Evolutionary conservation across 2,888 invertebrate genomes (phyloP).

Genomic region (Nemurella pictetii): DNA sequence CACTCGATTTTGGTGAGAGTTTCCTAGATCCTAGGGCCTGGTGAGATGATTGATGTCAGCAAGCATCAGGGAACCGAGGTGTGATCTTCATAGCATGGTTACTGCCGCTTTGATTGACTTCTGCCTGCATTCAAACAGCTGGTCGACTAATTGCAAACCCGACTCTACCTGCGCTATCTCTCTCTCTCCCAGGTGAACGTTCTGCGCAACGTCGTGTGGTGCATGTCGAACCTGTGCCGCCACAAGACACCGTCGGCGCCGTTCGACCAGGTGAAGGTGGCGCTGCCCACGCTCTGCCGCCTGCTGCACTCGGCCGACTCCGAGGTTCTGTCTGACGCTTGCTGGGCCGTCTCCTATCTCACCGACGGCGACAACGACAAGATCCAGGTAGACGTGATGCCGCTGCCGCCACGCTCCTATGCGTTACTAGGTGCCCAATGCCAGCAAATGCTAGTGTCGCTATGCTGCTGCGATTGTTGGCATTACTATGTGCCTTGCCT

Average conservation of each 20-base stretch:
- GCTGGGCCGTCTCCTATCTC: conserved; percentile 93
- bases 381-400: conserved; percentile 67
- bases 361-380: conserved; percentile 91
- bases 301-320: conserved; percentile 70
- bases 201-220: conserved; percentile 88
- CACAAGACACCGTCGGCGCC: conserved; percentile 91
- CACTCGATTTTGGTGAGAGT: no score
- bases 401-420: neutral
- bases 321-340: conserved; percentile 85
- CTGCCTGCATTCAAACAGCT: no score
- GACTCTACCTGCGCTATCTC: neutral
- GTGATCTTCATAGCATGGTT: no score
- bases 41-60: no score
- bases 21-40: no score
- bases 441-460: no score
- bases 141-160: neutral
- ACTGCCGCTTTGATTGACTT: no score
- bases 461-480: no score
- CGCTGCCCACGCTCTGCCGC: conserved; percentile 75
- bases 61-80: no score
- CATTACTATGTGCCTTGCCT: no score
- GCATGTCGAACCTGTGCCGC: conserved; percentile 90
- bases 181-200: conserved; percentile 53
- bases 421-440: no score
- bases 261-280: conserved; percentile 72